Conservation (phyloP, 2,797 vertebrate species). For the Gobionotothen gibberifrons region DNA sequence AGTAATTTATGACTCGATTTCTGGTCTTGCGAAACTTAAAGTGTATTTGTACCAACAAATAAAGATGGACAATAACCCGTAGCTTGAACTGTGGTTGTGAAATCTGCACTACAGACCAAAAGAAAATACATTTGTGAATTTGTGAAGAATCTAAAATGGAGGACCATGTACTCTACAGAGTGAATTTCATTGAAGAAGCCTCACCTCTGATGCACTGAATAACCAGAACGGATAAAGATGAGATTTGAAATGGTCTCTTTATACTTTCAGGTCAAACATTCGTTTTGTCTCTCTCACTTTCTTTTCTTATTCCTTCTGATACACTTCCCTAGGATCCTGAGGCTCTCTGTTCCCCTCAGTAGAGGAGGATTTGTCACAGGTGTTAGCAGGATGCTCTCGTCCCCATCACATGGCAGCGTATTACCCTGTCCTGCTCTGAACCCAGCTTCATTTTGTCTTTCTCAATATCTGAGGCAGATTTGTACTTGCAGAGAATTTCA, state of each 20-base stretch:
- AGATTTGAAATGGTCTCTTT: constrained; percentile 47
- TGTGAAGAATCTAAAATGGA: background rate
- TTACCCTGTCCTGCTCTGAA: constrained; percentile 59
- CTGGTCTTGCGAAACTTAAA: too few relatives aligned
- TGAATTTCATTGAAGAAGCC: constrained; percentile 11
- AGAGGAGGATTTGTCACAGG: constrained; percentile 68
- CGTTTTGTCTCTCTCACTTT: constrained; percentile 8
- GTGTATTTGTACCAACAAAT: too few relatives aligned
- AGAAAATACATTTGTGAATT: background rate
- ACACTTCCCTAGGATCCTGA: constrained; percentile 21
- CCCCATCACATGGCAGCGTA: constrained; percentile 28
- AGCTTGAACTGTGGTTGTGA: background rate
- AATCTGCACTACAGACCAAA: background rate
- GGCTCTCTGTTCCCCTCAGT: constrained; percentile 53
- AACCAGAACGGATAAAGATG: constrained; percentile 22
- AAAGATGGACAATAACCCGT: background rate
- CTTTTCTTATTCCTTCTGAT: constrained; percentile 17
- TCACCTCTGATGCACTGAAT: constrained; percentile 55
- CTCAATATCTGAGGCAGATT: constrained; percentile 14
- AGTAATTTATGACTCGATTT: too few relatives aligned
- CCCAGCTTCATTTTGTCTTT: constrained; percentile 16
- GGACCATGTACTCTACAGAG: background rate
- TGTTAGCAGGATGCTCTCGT: constrained; percentile 50
- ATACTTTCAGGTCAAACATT: constrained; percentile 46
- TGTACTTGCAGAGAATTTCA: background rate